phyloP scores from a whole-genome alignment of 1,140 invertebrate genomes.

The Anastrepha ludens region DNA sequence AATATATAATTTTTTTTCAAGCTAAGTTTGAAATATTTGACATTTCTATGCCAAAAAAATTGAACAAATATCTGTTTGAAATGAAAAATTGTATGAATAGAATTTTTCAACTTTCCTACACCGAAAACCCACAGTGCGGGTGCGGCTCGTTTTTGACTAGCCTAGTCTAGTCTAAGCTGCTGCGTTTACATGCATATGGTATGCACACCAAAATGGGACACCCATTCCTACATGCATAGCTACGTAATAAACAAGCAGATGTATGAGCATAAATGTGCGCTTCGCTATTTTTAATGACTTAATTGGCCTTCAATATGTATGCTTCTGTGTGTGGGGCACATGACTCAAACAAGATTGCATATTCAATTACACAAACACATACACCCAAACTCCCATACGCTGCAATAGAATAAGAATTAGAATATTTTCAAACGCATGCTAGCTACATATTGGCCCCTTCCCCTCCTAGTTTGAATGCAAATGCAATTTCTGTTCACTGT shows the following conservation, averaged over 20 bases:
- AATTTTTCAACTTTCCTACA: too few species aligned
- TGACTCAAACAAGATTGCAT: constrained; percentile 43
- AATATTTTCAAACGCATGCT: background rate
- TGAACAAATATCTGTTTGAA: too few species aligned
- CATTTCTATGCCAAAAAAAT: too few species aligned
- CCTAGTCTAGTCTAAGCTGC: background rate
- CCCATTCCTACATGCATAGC: too few species aligned
- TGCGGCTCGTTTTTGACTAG: background rate
- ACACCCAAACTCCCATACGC: background rate
- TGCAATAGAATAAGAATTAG: background rate
- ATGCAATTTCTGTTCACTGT: constrained; percentile 35
- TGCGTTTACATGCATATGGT: background rate
- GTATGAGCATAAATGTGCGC: constrained; percentile 12
- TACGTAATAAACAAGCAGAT: background rate
- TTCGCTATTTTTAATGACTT: constrained; percentile 38
- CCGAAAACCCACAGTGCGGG: background rate
- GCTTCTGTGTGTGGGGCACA: background rate
- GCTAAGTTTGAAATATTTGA: too few species aligned
- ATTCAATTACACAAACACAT: constrained; percentile 15
- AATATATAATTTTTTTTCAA: too few species aligned
- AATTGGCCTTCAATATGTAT: constrained; percentile 50
- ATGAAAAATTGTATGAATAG: too few species aligned
- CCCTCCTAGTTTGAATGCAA: constrained; percentile 6
- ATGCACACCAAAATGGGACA: background rate
- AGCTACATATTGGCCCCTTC: background rate